These are phyloP conservation scores for Drosophila repletoides DNA, from an alignment of 1,140 invertebrate genomes.

Conservation along the genomic window DNA sequence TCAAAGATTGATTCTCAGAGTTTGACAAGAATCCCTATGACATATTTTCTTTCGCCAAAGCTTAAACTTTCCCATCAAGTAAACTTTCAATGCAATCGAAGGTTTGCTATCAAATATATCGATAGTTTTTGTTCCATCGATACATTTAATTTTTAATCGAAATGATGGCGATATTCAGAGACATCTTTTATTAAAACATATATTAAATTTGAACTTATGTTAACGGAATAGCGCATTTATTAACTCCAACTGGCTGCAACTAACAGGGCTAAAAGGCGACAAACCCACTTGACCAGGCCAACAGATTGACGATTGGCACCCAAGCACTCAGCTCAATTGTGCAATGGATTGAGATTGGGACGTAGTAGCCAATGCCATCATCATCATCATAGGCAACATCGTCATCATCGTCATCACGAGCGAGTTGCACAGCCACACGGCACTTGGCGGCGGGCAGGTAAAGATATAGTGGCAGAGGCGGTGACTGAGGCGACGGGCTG, in stretches of 20 bases:
- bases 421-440: no score
- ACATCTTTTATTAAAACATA: neutral
- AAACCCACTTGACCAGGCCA: slow-evolving; percentile 22
- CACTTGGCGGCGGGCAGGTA: no score
- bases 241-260: neutral
- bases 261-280: neutral
- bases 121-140: no score
- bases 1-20: no score
- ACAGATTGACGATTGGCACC: slow-evolving; percentile 34
- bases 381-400: slow-evolving; percentile 14
- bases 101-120: no score
- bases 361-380: slow-evolving; percentile 52
- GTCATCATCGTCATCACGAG: neutral
- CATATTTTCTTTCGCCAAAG: no score
- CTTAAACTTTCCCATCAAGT: no score
- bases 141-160: no score
- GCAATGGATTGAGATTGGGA: slow-evolving; percentile 52
- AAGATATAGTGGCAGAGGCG: no score
- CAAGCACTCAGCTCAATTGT: slow-evolving; percentile 60
- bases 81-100: no score
- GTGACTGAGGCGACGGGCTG: no score
- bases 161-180: neutral
- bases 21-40: no score
- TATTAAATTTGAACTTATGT: neutral
- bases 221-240: neutral